Evolutionary conservation across 1,140 invertebrate species (phyloP).

Genomic region (Drosophila ficusphila): DNA sequence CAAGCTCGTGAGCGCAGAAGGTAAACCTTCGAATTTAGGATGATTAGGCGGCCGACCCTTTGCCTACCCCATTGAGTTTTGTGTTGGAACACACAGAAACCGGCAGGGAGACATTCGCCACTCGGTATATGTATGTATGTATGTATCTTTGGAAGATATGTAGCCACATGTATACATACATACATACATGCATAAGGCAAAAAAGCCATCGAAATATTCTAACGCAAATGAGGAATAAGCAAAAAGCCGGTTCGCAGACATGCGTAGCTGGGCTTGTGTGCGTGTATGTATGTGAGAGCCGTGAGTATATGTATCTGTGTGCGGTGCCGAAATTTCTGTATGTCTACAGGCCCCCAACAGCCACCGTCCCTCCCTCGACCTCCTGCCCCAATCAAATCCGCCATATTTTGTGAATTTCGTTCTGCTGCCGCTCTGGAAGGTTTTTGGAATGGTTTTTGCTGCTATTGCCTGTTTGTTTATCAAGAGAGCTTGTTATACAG

Average conservation of each 20-base stretch:
- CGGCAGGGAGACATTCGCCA: constrained; percentile 4
- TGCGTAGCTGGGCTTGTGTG: constrained; percentile 45
- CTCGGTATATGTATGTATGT: too few relatives aligned
- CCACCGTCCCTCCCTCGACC: not conserved
- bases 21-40: not conserved
- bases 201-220: constrained; percentile 36
- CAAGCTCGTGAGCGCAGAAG: constrained; percentile 33
- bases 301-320: constrained; percentile 10
- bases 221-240: constrained; percentile 34
- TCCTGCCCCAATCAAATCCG: constrained; percentile 25
- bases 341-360: constrained; percentile 9
- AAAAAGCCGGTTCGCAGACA: constrained; percentile 77
- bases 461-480: constrained; percentile 35
- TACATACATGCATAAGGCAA: constrained; percentile 18
- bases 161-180: constrained; percentile 31
- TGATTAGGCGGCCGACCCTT: constrained; percentile 40
- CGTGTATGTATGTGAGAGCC: too few relatives aligned
- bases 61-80: constrained; percentile 78
- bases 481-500: too few relatives aligned
- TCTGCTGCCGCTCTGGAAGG: constrained; percentile 8
- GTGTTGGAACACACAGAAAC: constrained; percentile 51
- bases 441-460: constrained; percentile 16
- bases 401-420: constrained; percentile 44
- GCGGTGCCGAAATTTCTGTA: constrained; percentile 35
- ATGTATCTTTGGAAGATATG: constrained; percentile 48